A percentile compares a stretch with the other conserved stretches of the same genome.
phyloP scores from a whole-genome alignment of 1,140 invertebrate genomes.

The Listronotus oregonensis region DNA sequence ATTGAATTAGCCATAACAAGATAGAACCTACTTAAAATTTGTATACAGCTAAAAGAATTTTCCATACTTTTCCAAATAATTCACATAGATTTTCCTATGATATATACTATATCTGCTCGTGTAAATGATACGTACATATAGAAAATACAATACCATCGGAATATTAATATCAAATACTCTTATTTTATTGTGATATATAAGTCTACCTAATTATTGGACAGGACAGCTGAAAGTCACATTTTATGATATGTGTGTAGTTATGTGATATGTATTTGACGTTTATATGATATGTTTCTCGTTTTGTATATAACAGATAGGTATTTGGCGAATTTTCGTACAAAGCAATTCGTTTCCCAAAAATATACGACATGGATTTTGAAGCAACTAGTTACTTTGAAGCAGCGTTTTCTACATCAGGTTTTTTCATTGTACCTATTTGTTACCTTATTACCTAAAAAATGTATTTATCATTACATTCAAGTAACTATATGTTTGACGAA shows the following conservation, averaged over 20 bases:
- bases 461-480: too few species aligned
- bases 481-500: too few species aligned
- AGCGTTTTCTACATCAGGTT: too few species aligned
- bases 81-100: too few species aligned
- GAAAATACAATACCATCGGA: constrained; percentile 51
- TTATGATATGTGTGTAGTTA: constrained; percentile 50
- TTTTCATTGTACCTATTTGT: too few species aligned
- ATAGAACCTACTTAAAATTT: too few species aligned
- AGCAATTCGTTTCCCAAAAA: background rate
- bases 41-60: too few species aligned
- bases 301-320: background rate
- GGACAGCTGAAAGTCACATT: constrained; percentile 53
- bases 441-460: too few species aligned
- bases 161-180: constrained; percentile 44
- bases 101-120: background rate
- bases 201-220: constrained; percentile 53
- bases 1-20: too few species aligned
- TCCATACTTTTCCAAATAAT: too few species aligned
- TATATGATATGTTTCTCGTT: background rate
- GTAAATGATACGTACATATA: constrained; percentile 44
- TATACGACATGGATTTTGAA: too few species aligned
- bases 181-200: constrained; percentile 37
- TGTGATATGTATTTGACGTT: constrained; percentile 17
- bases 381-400: too few species aligned
- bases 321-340: background rate